Percentiles rank a stretch among this genome's conserved stretches.
Evolutionary conservation across 1,140 invertebrate species (phyloP).

Genomic region (Gonioctena quinquepunctata): DNA sequence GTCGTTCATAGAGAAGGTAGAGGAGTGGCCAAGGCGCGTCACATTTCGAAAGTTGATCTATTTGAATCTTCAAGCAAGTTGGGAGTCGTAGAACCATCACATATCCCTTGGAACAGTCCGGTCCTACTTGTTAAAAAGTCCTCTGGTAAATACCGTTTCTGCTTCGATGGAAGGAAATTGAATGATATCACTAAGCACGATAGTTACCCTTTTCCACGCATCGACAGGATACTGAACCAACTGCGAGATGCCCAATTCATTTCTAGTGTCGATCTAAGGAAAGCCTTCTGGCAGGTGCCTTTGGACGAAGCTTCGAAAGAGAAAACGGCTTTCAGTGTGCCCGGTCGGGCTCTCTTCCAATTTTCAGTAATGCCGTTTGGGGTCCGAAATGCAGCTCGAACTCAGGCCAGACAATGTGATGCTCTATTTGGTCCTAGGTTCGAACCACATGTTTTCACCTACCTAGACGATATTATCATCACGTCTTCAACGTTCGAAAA

Average conservation of each 20-base stretch:
- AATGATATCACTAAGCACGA: conserved; percentile 49
- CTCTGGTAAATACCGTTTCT: conserved; percentile 39
- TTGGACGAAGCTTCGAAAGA: conserved; percentile 30
- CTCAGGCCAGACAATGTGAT: conserved; percentile 50
- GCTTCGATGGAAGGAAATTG: conserved; percentile 50
- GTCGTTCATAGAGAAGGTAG: background rate
- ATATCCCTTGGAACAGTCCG: conserved; percentile 24
- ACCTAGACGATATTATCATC: conserved; percentile 48
- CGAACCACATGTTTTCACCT: conserved; percentile 35
- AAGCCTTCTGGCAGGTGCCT: conserved; percentile 52
- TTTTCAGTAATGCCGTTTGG: conserved; percentile 51
- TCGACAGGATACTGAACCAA: conserved; percentile 46
- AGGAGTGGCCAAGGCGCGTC: background rate
- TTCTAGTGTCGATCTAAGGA: conserved; percentile 47
- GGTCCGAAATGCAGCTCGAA: conserved; percentile 37
- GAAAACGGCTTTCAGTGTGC: conserved; percentile 52
- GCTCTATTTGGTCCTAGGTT: conserved; percentile 26
- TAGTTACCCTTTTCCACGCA: conserved; percentile 32
- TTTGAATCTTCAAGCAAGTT: background rate
- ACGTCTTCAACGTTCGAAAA: conserved; percentile 24
- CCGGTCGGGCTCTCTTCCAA: conserved; percentile 49
- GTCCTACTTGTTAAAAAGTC: conserved; percentile 34
- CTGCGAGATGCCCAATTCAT: conserved; percentile 44
- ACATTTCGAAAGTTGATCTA: background rate
- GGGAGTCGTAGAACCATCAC: conserved; percentile 26